These are phyloP conservation scores for Siphamia tubifer DNA, from an alignment of 2,113 vertebrate genomes.

Conservation along the genomic window DNA sequence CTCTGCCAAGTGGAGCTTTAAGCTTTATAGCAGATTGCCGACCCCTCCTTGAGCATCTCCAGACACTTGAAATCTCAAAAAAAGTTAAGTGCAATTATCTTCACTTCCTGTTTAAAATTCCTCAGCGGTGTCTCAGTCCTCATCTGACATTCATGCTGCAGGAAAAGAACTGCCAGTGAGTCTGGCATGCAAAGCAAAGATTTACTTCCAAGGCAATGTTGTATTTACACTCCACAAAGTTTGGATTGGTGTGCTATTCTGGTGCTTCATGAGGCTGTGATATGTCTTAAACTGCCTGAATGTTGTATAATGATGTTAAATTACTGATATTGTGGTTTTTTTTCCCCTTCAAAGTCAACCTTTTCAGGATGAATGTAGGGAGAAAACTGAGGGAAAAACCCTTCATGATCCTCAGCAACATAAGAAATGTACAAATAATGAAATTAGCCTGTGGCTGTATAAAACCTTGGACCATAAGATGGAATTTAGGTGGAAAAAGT, in stretches of 20 bases:
- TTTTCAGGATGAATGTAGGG: background rate
- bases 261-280: background rate
- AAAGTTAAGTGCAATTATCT: slow-evolving; percentile 11
- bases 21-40: slow-evolving; percentile 1
- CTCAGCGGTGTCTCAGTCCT: background rate
- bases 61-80: background rate
- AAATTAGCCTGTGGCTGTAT: background rate
- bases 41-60: background rate
- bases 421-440: slow-evolving; percentile 2
- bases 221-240: background rate
- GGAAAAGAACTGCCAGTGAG: background rate
- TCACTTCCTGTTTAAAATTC: slow-evolving; percentile 29
- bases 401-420: background rate
- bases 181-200: background rate
- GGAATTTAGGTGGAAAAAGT: background rate
- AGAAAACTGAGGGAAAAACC: background rate
- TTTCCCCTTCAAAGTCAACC: background rate
- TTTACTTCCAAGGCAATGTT: background rate
- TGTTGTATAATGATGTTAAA: background rate
- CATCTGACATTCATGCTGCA: background rate
- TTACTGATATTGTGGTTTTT: background rate
- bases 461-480: background rate
- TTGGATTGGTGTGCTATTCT: background rate
- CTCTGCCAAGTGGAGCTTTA: background rate
- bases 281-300: background rate